Evolutionary conservation across 1,140 invertebrate genomes (phyloP), one percentile per base, ranked within the genome.

Genomic region (Drosophila arizonae): DNA sequence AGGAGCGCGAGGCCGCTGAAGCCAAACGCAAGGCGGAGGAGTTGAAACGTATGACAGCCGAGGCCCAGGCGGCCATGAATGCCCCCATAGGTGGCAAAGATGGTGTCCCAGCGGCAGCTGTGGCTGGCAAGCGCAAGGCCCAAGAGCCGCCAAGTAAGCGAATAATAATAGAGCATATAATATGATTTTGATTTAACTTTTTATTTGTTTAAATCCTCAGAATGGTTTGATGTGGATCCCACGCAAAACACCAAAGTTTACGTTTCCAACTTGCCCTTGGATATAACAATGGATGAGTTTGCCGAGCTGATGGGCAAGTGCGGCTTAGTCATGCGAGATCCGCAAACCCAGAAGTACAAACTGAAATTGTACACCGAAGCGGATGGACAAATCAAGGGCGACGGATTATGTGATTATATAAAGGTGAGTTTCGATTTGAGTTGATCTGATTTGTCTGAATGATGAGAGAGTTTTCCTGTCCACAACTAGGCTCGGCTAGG

Each of bases 171-270:
- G 6, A 30, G 6, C 8, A 33, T 33, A 33, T 33, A 33, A 33
- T 33, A 33, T 33, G 9, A 10, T 10, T 33, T 9, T 1, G 6
- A 15, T 26, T 39, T 45, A 46, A 13, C n/a, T 30, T 9, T 9
- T n/a, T 45, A 2, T 55, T 15, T 21, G 1, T 17, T 57, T 70
- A 17, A 41, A 1, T 4, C 13, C 62, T 2, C 92, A 73, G 93
- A 95, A 66, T 99, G 99, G 99, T 99, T 99, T 93, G 96, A 99
- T 50, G 92, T 98, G 13, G 95, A 98, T 79, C 96, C 98, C 55
- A 94, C 95, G n/a, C 96, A 96, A 81, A 99, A 99, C 84, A 98
- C 97, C 1, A 98, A 99, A 92, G 98, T 99, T 1, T 99, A 99
- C 93, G 97, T 99, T 1, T 95, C 95, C 6, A 97, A 98, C 90